Evolutionary conservation across 2,113 vertebrate genomes (phyloP), one percentile per base, ranked within the genome.

Genomic region (Naja naja): DNA sequence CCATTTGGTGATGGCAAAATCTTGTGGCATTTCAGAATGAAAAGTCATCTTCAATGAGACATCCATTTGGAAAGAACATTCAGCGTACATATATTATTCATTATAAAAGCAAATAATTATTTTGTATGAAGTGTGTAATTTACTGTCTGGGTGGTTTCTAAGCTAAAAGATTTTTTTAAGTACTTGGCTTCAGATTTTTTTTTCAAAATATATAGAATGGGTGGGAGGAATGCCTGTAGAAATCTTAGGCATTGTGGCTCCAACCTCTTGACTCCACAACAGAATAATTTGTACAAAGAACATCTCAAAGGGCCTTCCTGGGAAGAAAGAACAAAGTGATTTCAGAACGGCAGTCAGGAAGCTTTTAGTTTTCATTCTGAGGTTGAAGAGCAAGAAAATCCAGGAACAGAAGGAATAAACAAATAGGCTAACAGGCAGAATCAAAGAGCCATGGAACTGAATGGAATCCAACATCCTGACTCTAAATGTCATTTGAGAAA

Each of bases 71-170:
- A 91, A 95, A 88, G 22, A 85, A 85, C 60, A 14, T 58, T 94
- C 91, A 95, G 89, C 92, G 90, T 96, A 94, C 93, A 93, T 49
- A 23, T 88, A 94, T 22, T 54, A 60, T 94, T 95, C 95, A 95
- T 92, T 27, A 93, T 89, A 49, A 95, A 92, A 93, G 91, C n/a
- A 90, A 89, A 93, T 96, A 94, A 95, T 95, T 94, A 91, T 94
- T 95, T 91, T 89, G 94, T 93, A 25, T 12, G 69, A 93, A 93
- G 53, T 52, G 91, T 87, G 16, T 27, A 91, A 94, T 93, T 97
- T 93, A 89, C 7, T 81, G 49, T 64, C 92, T 95, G 69, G 39
- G 39, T 34, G 94, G 64, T 45, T 95, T 94, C 58, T 94, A 12
- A 56, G 85, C 91, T 30, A 91, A 49, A 94, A n/a, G 85, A 23